Conservation (phyloP, 2,797 vertebrate species). For the Gallinago stenura region DNA sequence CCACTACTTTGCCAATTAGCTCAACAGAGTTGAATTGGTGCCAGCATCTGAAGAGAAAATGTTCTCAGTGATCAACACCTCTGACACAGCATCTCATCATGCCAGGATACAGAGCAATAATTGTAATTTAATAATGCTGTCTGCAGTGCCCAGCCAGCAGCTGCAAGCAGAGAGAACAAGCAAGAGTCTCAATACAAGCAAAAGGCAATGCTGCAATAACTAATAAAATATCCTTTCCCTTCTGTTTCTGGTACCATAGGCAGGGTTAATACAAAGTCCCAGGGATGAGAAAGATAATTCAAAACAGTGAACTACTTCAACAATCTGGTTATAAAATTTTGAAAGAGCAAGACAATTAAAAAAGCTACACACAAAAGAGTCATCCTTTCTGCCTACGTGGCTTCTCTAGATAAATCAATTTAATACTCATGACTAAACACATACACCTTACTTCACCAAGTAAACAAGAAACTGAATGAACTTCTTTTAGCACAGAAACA, state of each 20-base stretch:
- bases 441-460: neutral
- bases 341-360: neutral
- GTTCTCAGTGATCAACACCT: constrained; percentile 25
- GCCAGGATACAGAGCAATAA: constrained; percentile 60
- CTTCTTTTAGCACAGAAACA: neutral
- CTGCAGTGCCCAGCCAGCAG: constrained; percentile 21
- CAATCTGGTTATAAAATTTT: neutral
- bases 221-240: constrained; percentile 43
- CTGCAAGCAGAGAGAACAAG: constrained; percentile 56
- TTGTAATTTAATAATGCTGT: constrained; percentile 71
- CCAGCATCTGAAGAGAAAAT: neutral
- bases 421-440: neutral
- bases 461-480: neutral
- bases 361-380: neutral
- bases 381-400: neutral
- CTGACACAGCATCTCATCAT: constrained; percentile 37
- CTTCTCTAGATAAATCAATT: neutral
- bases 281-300: neutral
- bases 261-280: neutral
- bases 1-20: neutral
- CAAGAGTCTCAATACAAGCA: constrained; percentile 38
- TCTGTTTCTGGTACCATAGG: neutral
- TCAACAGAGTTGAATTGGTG: neutral
- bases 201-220: constrained; percentile 33
- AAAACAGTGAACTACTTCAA: neutral